Evolutionary conservation across 2,888 invertebrate species (phyloP), one percentile per base, ranked within the genome.

Genomic region (Mactromeris polynyma): DNA sequence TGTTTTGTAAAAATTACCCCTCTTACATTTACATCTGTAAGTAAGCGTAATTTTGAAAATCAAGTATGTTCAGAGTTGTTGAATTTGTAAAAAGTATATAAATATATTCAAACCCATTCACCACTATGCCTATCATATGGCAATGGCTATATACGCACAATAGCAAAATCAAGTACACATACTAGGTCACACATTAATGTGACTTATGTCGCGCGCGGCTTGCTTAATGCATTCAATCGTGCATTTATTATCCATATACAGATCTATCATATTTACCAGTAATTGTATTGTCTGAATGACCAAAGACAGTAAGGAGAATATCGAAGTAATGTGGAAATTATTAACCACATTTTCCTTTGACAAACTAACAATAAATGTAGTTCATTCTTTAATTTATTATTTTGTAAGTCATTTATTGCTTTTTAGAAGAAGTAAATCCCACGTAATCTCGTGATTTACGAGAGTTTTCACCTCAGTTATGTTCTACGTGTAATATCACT

Each of bases 341-440:
- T 73, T 69, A 73, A 36, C 73, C 6, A 33, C 14, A 14, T 33
- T 11, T 73, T 73, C 36, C 73, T 73, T 73, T 73, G 73, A 73
- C 73, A 73, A 33, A 3, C 2, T 73, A 19, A 36, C 36, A 11
- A 36, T 73, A 17, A 73, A 73, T 7, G 26, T 33, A 33, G 33
- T 33, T 19, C 17, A 73, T 33, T 14, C 19, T 73, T 36, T 73
- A 73, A 73, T 73, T 73, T 73, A 73, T 73, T 2, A 21, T 33
- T 73, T 19, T 73, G 17, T 73, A 36, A 73, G 73, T 73, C 73
- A 73, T 73, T 73, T 73, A 73, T 36, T 73, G 36, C 36, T 33
- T 31, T 73, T 33, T 7, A 33, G 33, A 19, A 26, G 36, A 33
- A 19, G 73, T 2, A 73, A 33, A 7, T 73, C 36, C 19, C 73